These are phyloP conservation scores for Takifugu rubripes DNA, from an alignment of 2,797 vertebrate species.

Conservation along the genomic window DNA sequence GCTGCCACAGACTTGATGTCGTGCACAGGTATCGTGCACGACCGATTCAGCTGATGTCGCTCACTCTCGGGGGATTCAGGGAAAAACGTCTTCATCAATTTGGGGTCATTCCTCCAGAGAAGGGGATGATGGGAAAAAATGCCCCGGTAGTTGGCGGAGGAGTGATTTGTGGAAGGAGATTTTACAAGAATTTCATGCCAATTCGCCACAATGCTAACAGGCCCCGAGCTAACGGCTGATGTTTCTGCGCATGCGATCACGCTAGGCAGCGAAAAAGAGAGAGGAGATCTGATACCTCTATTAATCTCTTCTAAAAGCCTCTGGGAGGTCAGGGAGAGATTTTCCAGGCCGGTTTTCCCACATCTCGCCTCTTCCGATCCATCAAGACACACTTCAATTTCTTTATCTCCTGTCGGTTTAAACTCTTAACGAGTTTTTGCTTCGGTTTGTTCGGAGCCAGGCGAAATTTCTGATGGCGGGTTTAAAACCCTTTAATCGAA, in stretches of 20 bases:
- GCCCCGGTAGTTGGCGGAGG: constrained; percentile 10
- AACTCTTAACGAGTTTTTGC: constrained; percentile 5
- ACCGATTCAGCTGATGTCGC: constrained; percentile 20
- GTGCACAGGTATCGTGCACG: no score
- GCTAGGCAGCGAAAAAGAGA: neutral
- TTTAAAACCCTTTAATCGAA: no score
- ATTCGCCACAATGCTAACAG: neutral
- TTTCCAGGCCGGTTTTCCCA: constrained; percentile 13
- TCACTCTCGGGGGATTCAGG: constrained; percentile 22
- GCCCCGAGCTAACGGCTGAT: neutral
- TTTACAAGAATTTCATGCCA: no score
- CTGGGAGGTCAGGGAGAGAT: constrained; percentile 28
- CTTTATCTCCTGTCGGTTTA: constrained; percentile 8
- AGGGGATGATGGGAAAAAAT: constrained; percentile 15
- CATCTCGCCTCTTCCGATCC: constrained; percentile 14
- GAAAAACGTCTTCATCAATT: constrained; percentile 27
- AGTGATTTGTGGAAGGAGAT: constrained; percentile 2
- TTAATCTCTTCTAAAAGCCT: constrained; percentile 15
- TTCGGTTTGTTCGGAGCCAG: constrained; percentile 10
- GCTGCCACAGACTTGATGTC: no score
- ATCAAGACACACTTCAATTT: neutral
- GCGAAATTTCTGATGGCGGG: neutral
- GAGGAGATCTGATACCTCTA: constrained; percentile 20
- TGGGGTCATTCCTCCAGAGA: constrained; percentile 25
- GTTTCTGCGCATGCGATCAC: neutral